Evolutionary conservation across 2,888 invertebrate genomes (phyloP).

Genomic region (Trissoscelio sp.): DNA sequence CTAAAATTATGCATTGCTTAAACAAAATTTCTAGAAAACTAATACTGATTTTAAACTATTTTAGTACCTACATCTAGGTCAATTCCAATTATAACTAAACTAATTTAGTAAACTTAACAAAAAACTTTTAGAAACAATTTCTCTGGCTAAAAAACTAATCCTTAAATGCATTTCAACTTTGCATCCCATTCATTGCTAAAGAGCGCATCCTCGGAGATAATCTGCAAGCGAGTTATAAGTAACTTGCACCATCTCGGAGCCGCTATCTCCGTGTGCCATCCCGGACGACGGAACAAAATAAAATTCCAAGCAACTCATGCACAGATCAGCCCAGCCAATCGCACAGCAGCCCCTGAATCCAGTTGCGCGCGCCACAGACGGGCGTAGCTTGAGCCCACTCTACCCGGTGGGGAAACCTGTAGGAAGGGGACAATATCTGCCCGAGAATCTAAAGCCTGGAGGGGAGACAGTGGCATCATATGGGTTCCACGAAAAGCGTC

Average conservation of each 20-base stretch:
- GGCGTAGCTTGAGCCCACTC: conserved; percentile 43
- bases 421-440: conserved; percentile 9
- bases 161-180: neutral
- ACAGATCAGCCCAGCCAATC: conserved; percentile 39
- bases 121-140: too few relatives aligned
- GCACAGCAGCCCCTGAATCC: neutral
- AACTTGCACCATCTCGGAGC: conserved; percentile 11
- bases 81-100: too few relatives aligned
- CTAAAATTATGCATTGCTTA: too few relatives aligned
- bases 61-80: too few relatives aligned
- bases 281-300: conserved; percentile 24
- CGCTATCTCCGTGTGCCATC: neutral
- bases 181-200: conserved; percentile 15
- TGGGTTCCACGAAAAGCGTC: conserved; percentile 46
- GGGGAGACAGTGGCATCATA: conserved; percentile 51
- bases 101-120: too few relatives aligned
- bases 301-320: conserved; percentile 25
- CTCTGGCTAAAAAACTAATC: too few relatives aligned
- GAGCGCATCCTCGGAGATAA: conserved; percentile 12
- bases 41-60: too few relatives aligned
- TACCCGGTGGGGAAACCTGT: neutral
- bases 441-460: neutral
- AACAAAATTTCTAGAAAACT: too few relatives aligned
- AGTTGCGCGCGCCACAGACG: conserved; percentile 47
- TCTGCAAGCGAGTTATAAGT: conserved; percentile 22